Evolutionary conservation across 2,113 vertebrate species (phyloP).

Genomic region (Hipposideros armiger): DNA sequence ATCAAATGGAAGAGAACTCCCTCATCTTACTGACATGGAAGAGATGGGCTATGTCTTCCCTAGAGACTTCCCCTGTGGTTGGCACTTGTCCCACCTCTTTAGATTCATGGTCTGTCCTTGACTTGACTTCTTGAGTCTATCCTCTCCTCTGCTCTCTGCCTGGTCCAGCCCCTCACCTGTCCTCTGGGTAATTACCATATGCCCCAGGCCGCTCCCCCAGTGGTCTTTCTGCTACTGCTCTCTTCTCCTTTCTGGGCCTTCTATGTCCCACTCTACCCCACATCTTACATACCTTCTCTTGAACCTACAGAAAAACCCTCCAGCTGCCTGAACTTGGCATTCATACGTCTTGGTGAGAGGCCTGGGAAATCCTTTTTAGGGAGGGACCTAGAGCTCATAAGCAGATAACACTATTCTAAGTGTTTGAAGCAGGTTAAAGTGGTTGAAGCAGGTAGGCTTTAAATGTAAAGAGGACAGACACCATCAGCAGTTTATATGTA

Average conservation of each 20-base stretch:
- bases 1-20: neutral
- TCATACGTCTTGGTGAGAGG: neutral
- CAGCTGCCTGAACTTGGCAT: neutral
- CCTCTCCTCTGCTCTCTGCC: neutral
- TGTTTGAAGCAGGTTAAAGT: neutral
- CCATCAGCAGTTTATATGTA: neutral
- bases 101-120: neutral
- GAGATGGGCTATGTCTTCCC: neutral
- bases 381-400: neutral
- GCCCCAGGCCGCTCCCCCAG: neutral
- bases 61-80: neutral
- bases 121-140: neutral
- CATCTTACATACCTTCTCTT: neutral
- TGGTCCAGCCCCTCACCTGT: neutral
- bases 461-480: neutral
- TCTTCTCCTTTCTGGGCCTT: neutral
- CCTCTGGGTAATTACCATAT: neutral
- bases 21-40: neutral
- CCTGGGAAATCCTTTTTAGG: neutral
- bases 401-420: neutral
- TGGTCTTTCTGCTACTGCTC: neutral
- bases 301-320: neutral
- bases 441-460: neutral
- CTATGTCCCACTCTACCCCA: neutral
- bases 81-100: neutral